Conservation (phyloP, 2,888 invertebrate genomes). For the Drosophila falleni region DNA sequence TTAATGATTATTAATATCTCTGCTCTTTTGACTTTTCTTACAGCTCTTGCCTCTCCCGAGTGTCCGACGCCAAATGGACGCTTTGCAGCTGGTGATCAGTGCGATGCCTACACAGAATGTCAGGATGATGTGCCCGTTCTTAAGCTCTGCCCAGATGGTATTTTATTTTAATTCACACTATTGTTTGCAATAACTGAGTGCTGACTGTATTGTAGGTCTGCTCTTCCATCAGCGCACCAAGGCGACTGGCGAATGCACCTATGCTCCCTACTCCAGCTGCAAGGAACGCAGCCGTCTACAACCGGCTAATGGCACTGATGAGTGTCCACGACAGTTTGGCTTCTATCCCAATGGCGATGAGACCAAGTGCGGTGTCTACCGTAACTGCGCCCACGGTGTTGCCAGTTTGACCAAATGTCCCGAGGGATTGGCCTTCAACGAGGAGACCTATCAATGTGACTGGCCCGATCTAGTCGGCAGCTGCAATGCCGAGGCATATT, state of each 20-base stretch:
- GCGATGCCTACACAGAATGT: slow-evolving; percentile 91
- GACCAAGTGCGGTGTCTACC: slow-evolving; percentile 91
- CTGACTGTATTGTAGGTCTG: slow-evolving; percentile 81
- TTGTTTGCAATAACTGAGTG: background rate
- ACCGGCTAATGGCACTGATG: slow-evolving; percentile 88
- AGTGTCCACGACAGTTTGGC: slow-evolving; percentile 88
- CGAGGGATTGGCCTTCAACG: slow-evolving; percentile 92
- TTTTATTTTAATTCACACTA: background rate
- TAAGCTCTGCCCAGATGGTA: slow-evolving; percentile 92
- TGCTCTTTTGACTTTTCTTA: background rate
- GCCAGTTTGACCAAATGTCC: slow-evolving; percentile 91
- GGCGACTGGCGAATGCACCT: slow-evolving; percentile 90
- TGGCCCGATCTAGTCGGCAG: slow-evolving; percentile 94
- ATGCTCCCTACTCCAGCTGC: slow-evolving; percentile 93
- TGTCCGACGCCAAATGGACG: slow-evolving; percentile 90
- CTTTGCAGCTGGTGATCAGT: slow-evolving; percentile 89
- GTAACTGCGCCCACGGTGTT: slow-evolving; percentile 92
- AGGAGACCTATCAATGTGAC: slow-evolving; percentile 91
- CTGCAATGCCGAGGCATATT: slow-evolving; percentile 91
- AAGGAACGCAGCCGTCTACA: slow-evolving; percentile 89
- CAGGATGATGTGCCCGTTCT: slow-evolving; percentile 90
- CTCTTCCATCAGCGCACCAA: slow-evolving; percentile 88
- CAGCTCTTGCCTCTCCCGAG: slow-evolving; percentile 67
- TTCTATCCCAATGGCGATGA: slow-evolving; percentile 90
- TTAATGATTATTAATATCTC: background rate